Percentiles rank a stretch among this genome's conserved stretches.
Conservation (phyloP, 2,888 invertebrate genomes). For the Xanthia icteritia region DNA sequence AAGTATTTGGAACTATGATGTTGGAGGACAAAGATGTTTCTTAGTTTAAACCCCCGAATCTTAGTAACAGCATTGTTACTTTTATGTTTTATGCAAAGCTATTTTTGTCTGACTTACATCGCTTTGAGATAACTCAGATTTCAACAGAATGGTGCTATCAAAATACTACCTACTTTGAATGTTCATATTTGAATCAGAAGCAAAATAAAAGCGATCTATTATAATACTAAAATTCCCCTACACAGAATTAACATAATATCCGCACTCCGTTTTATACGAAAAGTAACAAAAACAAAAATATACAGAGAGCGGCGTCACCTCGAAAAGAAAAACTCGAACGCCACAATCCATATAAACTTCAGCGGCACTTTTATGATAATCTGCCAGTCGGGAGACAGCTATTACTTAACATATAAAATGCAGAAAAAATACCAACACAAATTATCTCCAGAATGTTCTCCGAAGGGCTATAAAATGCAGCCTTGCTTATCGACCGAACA, state of each 20-base stretch:
- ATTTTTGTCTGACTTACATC: slow-evolving; percentile 5
- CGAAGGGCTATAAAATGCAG: slow-evolving; percentile 67
- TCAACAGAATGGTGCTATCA: slow-evolving; percentile 15
- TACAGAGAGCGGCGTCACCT: slow-evolving; percentile 38
- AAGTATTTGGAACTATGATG: neutral
- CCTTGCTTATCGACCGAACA: slow-evolving; percentile 65
- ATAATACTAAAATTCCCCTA: slow-evolving; percentile 39
- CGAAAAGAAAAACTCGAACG: slow-evolving; percentile 46
- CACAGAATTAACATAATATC: slow-evolving; percentile 52
- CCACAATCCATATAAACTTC: slow-evolving; percentile 60
- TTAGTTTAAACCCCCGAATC: neutral
- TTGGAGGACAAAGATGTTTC: neutral
- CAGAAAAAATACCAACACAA: slow-evolving; percentile 70
- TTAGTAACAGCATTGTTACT: neutral
- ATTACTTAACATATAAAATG: slow-evolving; percentile 68
- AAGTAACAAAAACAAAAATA: slow-evolving; percentile 54
- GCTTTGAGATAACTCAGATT: slow-evolving; percentile 25
- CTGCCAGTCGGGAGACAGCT: slow-evolving; percentile 59
- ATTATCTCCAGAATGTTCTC: slow-evolving; percentile 63
- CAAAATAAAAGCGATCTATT: slow-evolving; percentile 39
- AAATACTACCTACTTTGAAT: slow-evolving; percentile 28
- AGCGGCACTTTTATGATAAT: slow-evolving; percentile 64
- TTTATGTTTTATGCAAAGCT: slow-evolving; percentile 18
- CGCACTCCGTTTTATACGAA: slow-evolving; percentile 19
- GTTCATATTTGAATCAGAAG: slow-evolving; percentile 26